Evolutionary conservation across 2,888 invertebrate genomes (phyloP), one percentile per base, ranked within the genome.

Genomic region (Drosophila subquinaria): DNA sequence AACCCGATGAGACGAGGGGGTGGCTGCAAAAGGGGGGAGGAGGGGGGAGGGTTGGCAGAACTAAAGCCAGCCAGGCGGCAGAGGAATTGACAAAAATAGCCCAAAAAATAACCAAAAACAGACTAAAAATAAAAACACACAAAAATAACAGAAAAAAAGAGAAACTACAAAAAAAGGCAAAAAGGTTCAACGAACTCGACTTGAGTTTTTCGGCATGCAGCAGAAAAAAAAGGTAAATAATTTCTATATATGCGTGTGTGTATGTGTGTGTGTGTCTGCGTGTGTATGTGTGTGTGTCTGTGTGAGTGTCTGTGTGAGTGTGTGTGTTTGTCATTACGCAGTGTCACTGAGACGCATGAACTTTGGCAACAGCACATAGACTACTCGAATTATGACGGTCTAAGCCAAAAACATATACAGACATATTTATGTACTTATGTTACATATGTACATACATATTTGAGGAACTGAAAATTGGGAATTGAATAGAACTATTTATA

Each of bases 171-270:
- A 52, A 20, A 20, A 20, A 35, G 5, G 23, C 36, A 53, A 61
- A 60, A 73, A 63, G 53, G 79, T 79, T 79, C 79, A 79, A 73
- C 73, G 79, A 79, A 79, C 79, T 76, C 62, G 10, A 64, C 38
- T 78, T 55, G 17, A 65, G 38, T 64, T 71, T 68, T 77, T 68
- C 45, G 76, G 62, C 62, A 52, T 52, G 69, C 50, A 42, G 69
- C 76, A 76, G n/a, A 69, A 68, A 27, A 71, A 79, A 72, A 79
- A 78, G 73, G 80, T 80, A 78, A 78, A 76, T 80, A 76, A 51
- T 60, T 66, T 55, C 47, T 61, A 45, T 62, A 62, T 45, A 48
- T 38, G 47, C 47, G 35, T 47, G 30, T 47, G 35, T 69, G 52
- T 64, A 11, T 15, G 27, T 42, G 17, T 17, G 17, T 17, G 17